Conservation (phyloP, 2,113 vertebrate genomes). For the Mirounga angustirostris region DNA sequence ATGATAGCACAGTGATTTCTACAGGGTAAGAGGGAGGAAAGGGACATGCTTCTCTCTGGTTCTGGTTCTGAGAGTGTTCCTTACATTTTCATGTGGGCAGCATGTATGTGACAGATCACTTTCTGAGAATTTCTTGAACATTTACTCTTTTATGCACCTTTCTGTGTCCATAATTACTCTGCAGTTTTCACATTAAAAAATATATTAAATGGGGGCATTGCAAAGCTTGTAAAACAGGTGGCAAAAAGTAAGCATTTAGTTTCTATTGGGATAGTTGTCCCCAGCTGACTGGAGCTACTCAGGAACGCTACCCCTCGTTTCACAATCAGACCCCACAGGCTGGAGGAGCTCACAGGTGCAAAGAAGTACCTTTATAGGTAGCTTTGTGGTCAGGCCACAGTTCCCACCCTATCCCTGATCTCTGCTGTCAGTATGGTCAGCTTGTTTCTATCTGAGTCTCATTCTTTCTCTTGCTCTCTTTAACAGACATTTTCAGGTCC, state of each 20-base stretch:
- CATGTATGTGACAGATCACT: neutral
- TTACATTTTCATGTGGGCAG: neutral
- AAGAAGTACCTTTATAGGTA: neutral
- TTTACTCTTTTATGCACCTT: neutral
- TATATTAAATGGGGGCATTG: neutral
- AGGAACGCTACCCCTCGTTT: neutral
- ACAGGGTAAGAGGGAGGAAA: neutral
- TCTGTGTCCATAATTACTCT: neutral
- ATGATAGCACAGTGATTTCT: neutral
- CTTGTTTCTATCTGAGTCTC: neutral
- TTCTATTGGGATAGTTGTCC: neutral
- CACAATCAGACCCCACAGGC: neutral
- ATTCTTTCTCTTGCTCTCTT: neutral
- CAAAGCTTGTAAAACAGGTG: neutral
- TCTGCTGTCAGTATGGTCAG: neutral
- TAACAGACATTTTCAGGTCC: neutral
- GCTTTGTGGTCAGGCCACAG: neutral
- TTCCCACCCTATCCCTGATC: neutral
- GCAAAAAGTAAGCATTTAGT: neutral
- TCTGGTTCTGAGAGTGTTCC: neutral
- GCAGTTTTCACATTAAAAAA: neutral
- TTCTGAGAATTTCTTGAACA: neutral
- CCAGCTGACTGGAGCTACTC: neutral
- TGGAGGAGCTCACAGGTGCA: neutral
- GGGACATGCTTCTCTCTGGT: neutral